A percentile compares a stretch with the other conserved stretches of the same genome.
Conservation (phyloP, 2,888 invertebrate species). For the Apamea sordens region DNA sequence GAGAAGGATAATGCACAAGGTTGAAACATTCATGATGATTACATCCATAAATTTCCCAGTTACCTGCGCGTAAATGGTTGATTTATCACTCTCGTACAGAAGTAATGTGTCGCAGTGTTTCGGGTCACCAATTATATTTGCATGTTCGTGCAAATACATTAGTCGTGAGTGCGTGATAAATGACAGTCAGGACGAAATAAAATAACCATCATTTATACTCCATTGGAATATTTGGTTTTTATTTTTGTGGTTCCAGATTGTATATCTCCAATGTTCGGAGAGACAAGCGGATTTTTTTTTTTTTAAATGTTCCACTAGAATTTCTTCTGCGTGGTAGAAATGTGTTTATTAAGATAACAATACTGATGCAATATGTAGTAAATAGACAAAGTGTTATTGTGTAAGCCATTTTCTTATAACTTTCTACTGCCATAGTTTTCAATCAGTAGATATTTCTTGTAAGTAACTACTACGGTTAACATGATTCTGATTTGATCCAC, state of each 20-base stretch:
- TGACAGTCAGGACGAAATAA: slow-evolving; percentile 45
- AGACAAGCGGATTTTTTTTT: background rate
- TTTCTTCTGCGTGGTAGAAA: background rate
- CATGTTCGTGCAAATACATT: slow-evolving; percentile 64
- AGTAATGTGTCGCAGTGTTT: slow-evolving; percentile 73
- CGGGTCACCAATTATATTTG: slow-evolving; percentile 68
- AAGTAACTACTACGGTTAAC: background rate
- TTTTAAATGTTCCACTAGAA: background rate
- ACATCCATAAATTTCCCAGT: slow-evolving; percentile 79
- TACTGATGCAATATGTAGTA: background rate
- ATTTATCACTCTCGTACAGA: slow-evolving; percentile 75
- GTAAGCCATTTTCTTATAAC: background rate
- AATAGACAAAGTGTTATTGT: background rate
- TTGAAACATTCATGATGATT: slow-evolving; percentile 81
- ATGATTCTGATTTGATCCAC: too few species aligned
- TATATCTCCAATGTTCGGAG: background rate
- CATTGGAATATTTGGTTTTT: slow-evolving; percentile 39
- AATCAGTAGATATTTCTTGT: background rate
- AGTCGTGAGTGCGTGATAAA: slow-evolving; percentile 59
- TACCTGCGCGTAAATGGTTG: slow-evolving; percentile 80
- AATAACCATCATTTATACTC: slow-evolving; percentile 48
- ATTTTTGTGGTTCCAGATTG: slow-evolving; percentile 24
- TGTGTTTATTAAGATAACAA: background rate
- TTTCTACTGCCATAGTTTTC: background rate
- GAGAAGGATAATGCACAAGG: slow-evolving; percentile 70